Conservation (phyloP, 1,140 invertebrate species). For the Glomeris maerens region DNA sequence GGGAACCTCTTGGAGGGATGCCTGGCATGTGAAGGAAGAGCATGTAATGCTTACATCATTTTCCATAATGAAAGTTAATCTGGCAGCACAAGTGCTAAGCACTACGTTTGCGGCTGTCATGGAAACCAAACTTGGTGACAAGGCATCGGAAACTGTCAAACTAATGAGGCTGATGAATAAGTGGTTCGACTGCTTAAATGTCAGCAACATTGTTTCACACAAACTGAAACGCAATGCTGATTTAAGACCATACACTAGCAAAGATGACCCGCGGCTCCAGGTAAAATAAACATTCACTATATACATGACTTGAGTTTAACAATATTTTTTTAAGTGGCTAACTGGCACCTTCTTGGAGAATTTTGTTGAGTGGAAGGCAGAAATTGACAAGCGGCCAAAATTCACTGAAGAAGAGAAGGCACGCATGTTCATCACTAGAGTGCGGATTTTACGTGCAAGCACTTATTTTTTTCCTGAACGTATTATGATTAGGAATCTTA, state of each 20-base stretch:
- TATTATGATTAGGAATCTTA: too few species aligned
- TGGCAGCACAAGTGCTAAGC: too few species aligned
- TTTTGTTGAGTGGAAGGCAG: not conserved
- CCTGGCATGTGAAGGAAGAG: conserved; percentile 1
- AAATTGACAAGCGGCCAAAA: not conserved
- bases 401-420: not conserved
- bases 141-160: conserved; percentile 4
- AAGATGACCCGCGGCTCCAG: not conserved
- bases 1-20: not conserved
- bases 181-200: conserved; percentile 2
- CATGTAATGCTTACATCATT: not conserved
- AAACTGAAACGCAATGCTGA: not conserved
- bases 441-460: too few species aligned
- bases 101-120: not conserved
- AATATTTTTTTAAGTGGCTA: conserved; percentile 6
- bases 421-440: conserved; percentile 2
- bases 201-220: not conserved
- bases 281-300: not conserved
- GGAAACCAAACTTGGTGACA: not conserved
- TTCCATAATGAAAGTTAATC: conserved; percentile 4
- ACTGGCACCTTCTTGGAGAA: not conserved
- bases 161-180: not conserved
- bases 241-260: not conserved
- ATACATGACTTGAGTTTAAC: not conserved
- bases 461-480: too few species aligned